These are phyloP conservation scores for Excalfactoria chinensis DNA, from an alignment of 2,113 vertebrate genomes.

Conservation along the genomic window DNA sequence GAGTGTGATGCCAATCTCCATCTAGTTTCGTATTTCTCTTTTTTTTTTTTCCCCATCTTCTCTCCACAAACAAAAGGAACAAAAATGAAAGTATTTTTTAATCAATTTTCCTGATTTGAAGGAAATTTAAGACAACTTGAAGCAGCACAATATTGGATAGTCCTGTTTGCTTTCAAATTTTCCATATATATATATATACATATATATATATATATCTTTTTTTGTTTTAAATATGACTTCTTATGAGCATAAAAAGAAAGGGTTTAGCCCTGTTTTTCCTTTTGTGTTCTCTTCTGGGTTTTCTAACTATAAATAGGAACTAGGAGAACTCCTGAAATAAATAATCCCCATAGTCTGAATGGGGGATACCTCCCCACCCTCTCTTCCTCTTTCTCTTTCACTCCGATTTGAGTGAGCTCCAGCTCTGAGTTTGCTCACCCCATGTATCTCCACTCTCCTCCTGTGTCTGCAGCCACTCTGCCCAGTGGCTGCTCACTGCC, in stretches of 20 bases:
- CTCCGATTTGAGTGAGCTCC: accelerated
- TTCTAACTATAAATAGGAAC: background rate
- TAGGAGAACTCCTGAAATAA: background rate
- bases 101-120: background rate
- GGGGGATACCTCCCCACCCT: background rate
- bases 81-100: background rate
- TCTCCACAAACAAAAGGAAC: background rate
- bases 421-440: background rate
- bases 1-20: slow-evolving; percentile 27
- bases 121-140: background rate
- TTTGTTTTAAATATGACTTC: background rate
- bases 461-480: background rate
- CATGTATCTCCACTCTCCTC: background rate
- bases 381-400: background rate
- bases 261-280: background rate
- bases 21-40: slow-evolving; percentile 48
- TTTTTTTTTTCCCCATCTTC: background rate
- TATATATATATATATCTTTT: background rate
- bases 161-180: background rate
- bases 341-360: background rate
- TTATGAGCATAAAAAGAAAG: background rate
- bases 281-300: background rate
- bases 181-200: background rate
- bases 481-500: accelerated
- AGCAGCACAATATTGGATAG: background rate